phyloP scores from a whole-genome alignment of 2,113 vertebrate species.

The Lophochroa leadbeateri region DNA sequence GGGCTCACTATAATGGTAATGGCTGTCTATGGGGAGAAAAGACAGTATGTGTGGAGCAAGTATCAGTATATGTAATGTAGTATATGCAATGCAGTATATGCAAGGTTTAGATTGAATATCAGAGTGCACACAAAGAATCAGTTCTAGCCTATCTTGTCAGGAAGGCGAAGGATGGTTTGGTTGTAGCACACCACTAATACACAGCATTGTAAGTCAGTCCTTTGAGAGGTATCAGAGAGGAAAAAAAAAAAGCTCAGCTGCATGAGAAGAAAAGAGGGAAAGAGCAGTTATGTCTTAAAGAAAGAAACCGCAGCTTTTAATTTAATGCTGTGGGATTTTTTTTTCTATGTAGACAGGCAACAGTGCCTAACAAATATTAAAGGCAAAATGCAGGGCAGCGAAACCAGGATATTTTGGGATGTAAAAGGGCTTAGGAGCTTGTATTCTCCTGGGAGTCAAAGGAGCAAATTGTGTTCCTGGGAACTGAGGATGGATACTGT shows the following conservation, averaged over 20 bases:
- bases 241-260: not conserved
- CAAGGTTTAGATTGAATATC: not conserved
- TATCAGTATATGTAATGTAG: rapidly evolving
- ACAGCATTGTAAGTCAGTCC: not conserved
- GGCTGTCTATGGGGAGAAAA: not conserved
- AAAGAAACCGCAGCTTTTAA: not conserved
- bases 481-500: not conserved
- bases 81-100: not conserved
- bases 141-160: not conserved
- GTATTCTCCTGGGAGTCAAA: not conserved
- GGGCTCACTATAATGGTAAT: not conserved
- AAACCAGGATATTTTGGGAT: not conserved
- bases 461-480: not conserved
- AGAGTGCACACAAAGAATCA: rapidly evolving
- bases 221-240: not conserved
- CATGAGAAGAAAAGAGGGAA: not conserved
- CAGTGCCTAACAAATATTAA: not conserved
- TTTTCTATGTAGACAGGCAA: not conserved
- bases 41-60: not conserved
- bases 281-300: not conserved
- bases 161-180: not conserved
- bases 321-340: not conserved
- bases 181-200: not conserved
- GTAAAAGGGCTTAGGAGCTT: not conserved
- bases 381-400: not conserved